These are phyloP conservation scores for Drosophila takahashii DNA, from an alignment of 1,140 invertebrate genomes.

Conservation along the genomic window DNA sequence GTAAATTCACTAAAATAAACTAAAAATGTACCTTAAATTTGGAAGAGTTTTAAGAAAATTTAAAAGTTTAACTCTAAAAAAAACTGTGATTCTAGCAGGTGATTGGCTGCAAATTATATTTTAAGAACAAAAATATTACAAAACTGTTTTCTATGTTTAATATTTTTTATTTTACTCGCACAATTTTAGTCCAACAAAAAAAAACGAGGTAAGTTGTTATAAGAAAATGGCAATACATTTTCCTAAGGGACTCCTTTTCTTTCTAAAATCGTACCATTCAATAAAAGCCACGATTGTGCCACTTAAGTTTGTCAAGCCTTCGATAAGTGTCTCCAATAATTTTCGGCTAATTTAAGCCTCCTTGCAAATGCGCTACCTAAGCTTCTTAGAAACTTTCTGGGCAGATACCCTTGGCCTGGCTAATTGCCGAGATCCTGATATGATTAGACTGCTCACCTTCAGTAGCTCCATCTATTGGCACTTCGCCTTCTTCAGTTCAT, in stretches of 20 bases:
- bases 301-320: neutral
- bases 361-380: neutral
- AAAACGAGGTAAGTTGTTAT: too few relatives aligned
- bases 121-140: neutral
- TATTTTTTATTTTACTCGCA: too few relatives aligned
- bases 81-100: neutral
- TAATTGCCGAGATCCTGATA: constrained; percentile 31
- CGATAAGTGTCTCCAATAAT: neutral
- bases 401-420: neutral
- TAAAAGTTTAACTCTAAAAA: neutral
- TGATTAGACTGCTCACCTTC: constrained; percentile 38
- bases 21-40: too few relatives aligned
- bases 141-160: too few relatives aligned
- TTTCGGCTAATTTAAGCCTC: neutral
- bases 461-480: constrained; percentile 5
- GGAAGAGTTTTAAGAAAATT: neutral
- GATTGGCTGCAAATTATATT: neutral
- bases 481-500: constrained; percentile 34
- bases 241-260: neutral
- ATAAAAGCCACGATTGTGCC: too few relatives aligned
- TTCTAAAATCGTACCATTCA: neutral
- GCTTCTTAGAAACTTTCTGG: neutral
- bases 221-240: too few relatives aligned
- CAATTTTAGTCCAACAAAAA: too few relatives aligned
- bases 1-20: neutral